A percentile compares a stretch with the other conserved stretches of the same genome.
These are phyloP conservation scores for Caenorhabditis uteleia DNA, from an alignment of 2,888 invertebrate species.

Conservation along the genomic window DNA sequence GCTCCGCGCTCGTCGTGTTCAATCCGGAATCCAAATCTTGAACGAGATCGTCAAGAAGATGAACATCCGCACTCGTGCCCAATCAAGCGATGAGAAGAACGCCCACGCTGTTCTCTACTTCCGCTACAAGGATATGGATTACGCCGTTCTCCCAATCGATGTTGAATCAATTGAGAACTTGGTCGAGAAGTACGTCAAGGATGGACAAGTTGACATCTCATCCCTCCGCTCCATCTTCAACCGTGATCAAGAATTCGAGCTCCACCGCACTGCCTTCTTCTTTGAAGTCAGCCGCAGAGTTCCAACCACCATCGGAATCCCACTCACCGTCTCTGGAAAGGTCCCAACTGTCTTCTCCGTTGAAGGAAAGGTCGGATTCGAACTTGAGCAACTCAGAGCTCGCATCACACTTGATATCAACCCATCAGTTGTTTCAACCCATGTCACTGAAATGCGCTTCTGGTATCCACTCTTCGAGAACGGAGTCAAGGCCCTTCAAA, in stretches of 20 bases:
- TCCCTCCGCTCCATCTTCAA: conserved; percentile 46
- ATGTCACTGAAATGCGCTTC: conserved; percentile 42
- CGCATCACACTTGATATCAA: conserved; percentile 33
- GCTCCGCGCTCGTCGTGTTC: conserved; percentile 40
- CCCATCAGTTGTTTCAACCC: conserved; percentile 48
- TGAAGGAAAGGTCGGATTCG: conserved; percentile 34
- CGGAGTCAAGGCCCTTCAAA: conserved; percentile 56
- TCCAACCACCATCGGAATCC: conserved; percentile 60
- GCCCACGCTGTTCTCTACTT: conserved; percentile 45
- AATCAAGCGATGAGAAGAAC: conserved; percentile 22
- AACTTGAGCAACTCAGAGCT: conserved; percentile 23
- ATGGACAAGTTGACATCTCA: conserved; percentile 32
- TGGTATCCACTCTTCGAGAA: conserved; percentile 54
- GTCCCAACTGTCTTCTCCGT: conserved; percentile 43
- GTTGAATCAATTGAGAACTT: conserved; percentile 39
- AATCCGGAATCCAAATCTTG: conserved; percentile 33
- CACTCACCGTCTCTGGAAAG: conserved; percentile 49
- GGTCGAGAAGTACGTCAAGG: conserved; percentile 36
- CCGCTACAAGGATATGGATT: conserved; percentile 61
- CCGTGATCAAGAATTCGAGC: conserved; percentile 34
- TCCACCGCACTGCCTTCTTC: conserved; percentile 38
- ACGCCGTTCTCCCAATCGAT: conserved; percentile 58
- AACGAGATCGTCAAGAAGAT: conserved; percentile 52
- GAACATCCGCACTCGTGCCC: conserved; percentile 45
- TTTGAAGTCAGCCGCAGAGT: conserved; percentile 46